Conservation (phyloP, 1,140 invertebrate genomes). For the Eciton burchellii region DNA sequence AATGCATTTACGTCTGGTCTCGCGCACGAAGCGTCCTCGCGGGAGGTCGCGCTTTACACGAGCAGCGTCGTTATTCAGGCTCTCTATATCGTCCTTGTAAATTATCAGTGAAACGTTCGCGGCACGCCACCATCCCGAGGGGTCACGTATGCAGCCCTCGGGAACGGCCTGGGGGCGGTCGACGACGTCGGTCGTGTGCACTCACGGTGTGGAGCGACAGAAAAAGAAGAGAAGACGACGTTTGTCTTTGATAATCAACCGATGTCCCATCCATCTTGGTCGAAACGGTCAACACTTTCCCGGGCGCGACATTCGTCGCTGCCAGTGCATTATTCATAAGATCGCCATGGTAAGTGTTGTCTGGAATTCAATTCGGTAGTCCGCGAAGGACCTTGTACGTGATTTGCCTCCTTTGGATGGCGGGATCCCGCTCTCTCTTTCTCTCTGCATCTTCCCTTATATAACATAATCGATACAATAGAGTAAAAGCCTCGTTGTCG, state of each 20-base stretch:
- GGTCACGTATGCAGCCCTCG: conserved; percentile 31
- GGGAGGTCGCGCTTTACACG: conserved; percentile 48
- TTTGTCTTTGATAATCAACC: conserved; percentile 76
- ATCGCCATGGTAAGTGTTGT: conserved; percentile 72
- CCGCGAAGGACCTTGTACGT: conserved; percentile 70
- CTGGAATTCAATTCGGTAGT: conserved; percentile 77
- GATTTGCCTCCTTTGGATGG: conserved; percentile 70
- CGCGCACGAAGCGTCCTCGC: conserved; percentile 26
- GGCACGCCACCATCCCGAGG: conserved; percentile 46
- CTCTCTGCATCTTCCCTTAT: background rate
- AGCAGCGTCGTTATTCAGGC: conserved; percentile 42
- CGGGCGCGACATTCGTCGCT: conserved; percentile 62
- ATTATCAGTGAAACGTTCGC: conserved; percentile 58
- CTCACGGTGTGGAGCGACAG: conserved; percentile 12
- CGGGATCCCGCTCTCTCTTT: background rate
- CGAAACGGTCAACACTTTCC: conserved; percentile 73
- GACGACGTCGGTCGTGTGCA: conserved; percentile 19
- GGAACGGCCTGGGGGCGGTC: conserved; percentile 1
- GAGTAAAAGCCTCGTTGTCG: background rate
- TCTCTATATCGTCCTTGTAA: conserved; percentile 57
- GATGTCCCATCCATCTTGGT: conserved; percentile 73
- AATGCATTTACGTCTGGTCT: conserved; percentile 3
- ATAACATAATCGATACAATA: background rate
- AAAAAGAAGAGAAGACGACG: conserved; percentile 31
- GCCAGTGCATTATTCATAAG: conserved; percentile 74